Conservation (phyloP, 2,797 vertebrate genomes). For the Manis pentadactyla region DNA sequence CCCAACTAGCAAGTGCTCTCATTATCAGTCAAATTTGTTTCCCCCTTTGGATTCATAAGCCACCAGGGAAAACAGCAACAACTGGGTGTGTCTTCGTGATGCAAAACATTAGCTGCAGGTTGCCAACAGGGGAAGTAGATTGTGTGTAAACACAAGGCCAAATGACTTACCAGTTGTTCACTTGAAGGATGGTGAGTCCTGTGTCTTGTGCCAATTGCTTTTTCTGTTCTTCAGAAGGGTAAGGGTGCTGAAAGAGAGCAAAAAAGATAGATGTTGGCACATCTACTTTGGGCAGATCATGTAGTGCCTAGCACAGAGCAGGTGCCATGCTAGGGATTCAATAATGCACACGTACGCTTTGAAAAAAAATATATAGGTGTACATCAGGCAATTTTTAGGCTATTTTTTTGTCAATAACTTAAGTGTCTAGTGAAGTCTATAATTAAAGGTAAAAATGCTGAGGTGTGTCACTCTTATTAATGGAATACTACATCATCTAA, state of each 20-base stretch:
- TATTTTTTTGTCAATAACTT: constrained; percentile 83
- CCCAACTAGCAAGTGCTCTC: background rate
- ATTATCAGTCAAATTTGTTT: constrained; percentile 76
- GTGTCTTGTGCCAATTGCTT: constrained; percentile 99
- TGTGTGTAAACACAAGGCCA: constrained; percentile 86
- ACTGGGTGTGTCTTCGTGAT: constrained; percentile 86
- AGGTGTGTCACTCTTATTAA: constrained; percentile 95
- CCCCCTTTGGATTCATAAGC: constrained; percentile 88
- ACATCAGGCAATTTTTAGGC: constrained; percentile 78
- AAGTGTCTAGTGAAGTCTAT: constrained; percentile 86
- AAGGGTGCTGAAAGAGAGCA: constrained; percentile 94
- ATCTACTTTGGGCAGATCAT: background rate
- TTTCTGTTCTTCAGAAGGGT: constrained; percentile 99
- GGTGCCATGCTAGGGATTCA: background rate
- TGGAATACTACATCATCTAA: constrained; percentile 98
- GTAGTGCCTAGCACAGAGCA: background rate
- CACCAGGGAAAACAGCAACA: constrained; percentile 84
- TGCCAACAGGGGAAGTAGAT: constrained; percentile 86
- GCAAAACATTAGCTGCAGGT: constrained; percentile 88
- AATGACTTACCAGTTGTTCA: constrained; percentile 97
- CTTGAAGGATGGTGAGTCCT: constrained; percentile 99
- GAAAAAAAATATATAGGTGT: constrained; percentile 44
- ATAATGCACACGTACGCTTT: background rate
- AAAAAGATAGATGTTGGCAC: constrained; percentile 77
- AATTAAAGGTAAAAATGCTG: constrained; percentile 92